phyloP scores from a whole-genome alignment of 2,797 vertebrate genomes.

The Hemibagrus guttatus region DNA sequence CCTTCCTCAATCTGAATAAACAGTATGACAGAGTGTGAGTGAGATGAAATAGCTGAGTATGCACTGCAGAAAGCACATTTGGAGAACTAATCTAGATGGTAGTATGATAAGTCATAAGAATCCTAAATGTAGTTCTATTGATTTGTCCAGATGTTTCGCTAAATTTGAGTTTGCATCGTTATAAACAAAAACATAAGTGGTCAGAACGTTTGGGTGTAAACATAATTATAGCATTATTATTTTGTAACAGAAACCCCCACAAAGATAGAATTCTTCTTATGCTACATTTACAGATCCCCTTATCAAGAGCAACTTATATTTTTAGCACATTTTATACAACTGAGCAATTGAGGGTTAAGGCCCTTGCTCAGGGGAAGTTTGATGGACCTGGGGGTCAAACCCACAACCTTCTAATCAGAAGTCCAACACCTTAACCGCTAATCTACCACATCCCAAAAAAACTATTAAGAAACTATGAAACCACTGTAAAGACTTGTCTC shows the following conservation, averaged over 20 bases:
- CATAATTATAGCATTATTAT: not conserved
- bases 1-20: slow-evolving; percentile 85
- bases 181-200: not conserved
- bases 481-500: not conserved
- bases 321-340: no score
- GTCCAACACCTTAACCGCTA: no score
- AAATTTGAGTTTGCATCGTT: not conserved
- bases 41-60: not conserved
- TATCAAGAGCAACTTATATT: no score
- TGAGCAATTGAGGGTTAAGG: no score
- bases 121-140: not conserved
- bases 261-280: not conserved
- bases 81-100: not conserved
- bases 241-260: not conserved
- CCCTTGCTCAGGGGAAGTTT: no score
- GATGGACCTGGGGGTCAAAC: no score
- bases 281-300: no score
- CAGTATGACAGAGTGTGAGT: not conserved
- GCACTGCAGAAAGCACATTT: not conserved
- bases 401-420: no score
- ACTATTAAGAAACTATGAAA: not conserved
- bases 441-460: no score
- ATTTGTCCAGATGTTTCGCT: not conserved
- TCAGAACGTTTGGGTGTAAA: not conserved
- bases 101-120: not conserved